Conservation (phyloP, 2,888 invertebrate species). For the Drosophila pullipes region DNA sequence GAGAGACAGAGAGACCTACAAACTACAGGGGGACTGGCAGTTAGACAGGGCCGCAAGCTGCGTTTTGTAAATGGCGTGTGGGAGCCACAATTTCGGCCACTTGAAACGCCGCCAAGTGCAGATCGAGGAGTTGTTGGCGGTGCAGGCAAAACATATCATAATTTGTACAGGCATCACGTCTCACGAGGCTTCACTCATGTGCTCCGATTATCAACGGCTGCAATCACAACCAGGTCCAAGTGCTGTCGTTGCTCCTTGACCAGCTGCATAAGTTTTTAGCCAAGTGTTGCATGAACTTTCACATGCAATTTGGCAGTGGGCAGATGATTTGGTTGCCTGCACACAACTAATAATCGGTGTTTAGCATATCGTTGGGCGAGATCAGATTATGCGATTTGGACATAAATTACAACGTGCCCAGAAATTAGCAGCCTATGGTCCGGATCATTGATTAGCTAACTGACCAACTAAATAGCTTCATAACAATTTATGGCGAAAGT, state of each 20-base stretch:
- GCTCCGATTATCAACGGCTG: constrained; percentile 71
- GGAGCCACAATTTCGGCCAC: constrained; percentile 50
- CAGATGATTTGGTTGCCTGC: neutral
- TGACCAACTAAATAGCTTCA: constrained; percentile 27
- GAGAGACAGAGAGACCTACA: constrained; percentile 25
- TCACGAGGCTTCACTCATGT: constrained; percentile 59
- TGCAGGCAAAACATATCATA: constrained; percentile 55
- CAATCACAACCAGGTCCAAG: constrained; percentile 55
- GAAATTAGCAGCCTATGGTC: constrained; percentile 47
- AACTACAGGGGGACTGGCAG: neutral
- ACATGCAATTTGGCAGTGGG: constrained; percentile 51
- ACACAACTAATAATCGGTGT: constrained; percentile 52
- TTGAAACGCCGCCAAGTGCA: constrained; percentile 59
- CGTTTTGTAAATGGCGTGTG: constrained; percentile 56
- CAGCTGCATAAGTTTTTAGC: constrained; percentile 14
- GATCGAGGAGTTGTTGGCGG: constrained; percentile 42
- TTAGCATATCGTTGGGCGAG: constrained; percentile 54
- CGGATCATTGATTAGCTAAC: constrained; percentile 50
- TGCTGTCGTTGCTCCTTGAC: constrained; percentile 51
- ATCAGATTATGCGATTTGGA: constrained; percentile 48
- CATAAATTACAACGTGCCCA: constrained; percentile 43
- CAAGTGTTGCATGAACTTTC: constrained; percentile 59
- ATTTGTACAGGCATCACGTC: constrained; percentile 71
- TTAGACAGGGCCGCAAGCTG: constrained; percentile 12
- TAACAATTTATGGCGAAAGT: constrained; percentile 52